Evolutionary conservation across 2,888 invertebrate species (phyloP).

Genomic region (Pimpla rufipes): DNA sequence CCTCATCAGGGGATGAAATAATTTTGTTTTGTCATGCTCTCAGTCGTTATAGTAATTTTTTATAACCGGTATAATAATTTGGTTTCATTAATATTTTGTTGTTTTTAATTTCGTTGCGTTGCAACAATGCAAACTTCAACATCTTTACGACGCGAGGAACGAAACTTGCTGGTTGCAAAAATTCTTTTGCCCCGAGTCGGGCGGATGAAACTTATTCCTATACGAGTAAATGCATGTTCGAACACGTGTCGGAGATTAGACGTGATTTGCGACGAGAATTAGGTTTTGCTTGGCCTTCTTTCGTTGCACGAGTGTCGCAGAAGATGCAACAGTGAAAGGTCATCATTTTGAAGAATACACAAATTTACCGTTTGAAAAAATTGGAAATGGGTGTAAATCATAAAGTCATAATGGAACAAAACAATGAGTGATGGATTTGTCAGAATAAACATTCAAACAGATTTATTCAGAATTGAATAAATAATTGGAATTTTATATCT

Average conservation of each 20-base stretch:
- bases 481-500: neutral
- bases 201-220: conserved; percentile 18
- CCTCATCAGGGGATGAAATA: no score
- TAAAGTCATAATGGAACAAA: neutral
- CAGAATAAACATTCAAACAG: neutral
- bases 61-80: no score
- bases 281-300: conserved; percentile 22
- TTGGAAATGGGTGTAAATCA: no score
- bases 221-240: conserved; percentile 40
- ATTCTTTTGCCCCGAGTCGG: neutral
- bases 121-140: no score
- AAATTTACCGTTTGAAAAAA: no score
- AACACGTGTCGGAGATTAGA: conserved; percentile 45
- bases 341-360: no score
- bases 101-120: no score
- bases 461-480: neutral
- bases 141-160: no score
- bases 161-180: neutral
- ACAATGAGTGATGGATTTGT: neutral
- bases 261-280: conserved; percentile 43
- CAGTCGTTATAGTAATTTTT: no score
- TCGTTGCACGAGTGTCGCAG: neutral
- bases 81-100: no score
- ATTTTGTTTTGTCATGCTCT: no score
- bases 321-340: no score